Base-by-base conservation (phyloP, 2,113 vertebrate species). In the Lophotis ruficrista region DNA sequence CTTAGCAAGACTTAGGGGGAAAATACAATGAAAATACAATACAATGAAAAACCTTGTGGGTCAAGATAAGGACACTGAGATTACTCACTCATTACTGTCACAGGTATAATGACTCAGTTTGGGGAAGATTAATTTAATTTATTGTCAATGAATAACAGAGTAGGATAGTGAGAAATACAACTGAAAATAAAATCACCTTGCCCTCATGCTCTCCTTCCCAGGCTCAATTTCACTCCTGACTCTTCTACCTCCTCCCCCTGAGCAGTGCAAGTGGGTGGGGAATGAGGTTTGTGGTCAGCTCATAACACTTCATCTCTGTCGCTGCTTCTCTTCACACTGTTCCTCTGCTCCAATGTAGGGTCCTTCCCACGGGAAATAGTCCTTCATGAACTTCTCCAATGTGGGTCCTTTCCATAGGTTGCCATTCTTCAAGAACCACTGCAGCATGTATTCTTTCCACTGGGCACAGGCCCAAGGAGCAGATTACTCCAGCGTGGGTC, bases 211-310 rank as follows among this genome's bases (percentile, higher is more conserved):
- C 7, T 68, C 60, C 14, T 53, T 68, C 17, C 33, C 31, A 35
- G 43, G 7, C 22, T 70, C 61, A 21, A 37, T 14, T 53, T 78
- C 33, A 76, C 8, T 61, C 14, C 33, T 43, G 24, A 58, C 19
- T 69, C 10, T 78, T 69, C 31, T 53, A 35, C 17, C 31, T 62
- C 24, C 19, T 47, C 4, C 5, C 9, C 15, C 23, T 11, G 23
- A 38, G 57, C 1, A 4, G 28, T 2, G 2, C 4, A 38, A 16
- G 30, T 18, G 13, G 5, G 48, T 47, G 13, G 5, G 24, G 30
- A 48, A 50, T 25, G 12, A 9, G 10, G 5, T 5, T 35, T 50
- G 8, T 19, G 7, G 18, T 66, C 43, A 66, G 25, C 22, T 35
- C 9, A 7, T 51, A 58, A 31, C 17, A 43, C 15, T 50, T 57